A percentile compares a stretch with the other conserved stretches of the same genome.
Evolutionary conservation across 2,113 vertebrate species (phyloP).

Genomic region (Acanthisitta chloris): DNA sequence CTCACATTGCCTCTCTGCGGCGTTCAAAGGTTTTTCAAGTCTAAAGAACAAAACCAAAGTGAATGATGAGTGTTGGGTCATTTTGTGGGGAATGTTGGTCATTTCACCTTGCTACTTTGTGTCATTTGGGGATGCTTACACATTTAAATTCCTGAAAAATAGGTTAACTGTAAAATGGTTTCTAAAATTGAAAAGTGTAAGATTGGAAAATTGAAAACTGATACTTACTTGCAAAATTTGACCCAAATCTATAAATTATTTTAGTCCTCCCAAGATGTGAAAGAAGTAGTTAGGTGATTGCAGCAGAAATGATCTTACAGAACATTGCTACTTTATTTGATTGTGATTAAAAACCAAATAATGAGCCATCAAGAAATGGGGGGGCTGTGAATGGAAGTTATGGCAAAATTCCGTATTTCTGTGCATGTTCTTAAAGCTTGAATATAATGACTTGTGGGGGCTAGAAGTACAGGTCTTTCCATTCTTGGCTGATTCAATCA

Average conservation of each 20-base stretch:
- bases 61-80: not conserved
- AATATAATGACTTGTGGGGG: fast-evolving
- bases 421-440: not conserved
- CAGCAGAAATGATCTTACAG: not conserved
- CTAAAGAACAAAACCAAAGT: not conserved
- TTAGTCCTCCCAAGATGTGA: not conserved
- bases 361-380: not conserved
- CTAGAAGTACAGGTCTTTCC: not conserved
- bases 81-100: not conserved
- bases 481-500: not conserved
- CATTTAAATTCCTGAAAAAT: not conserved
- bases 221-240: not conserved
- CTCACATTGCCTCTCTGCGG: not conserved
- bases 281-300: not conserved
- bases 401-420: not conserved
- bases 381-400: not conserved
- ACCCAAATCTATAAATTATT: not conserved
- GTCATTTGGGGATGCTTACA: not conserved
- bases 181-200: not conserved
- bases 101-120: not conserved
- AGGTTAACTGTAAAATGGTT: not conserved
- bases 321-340: not conserved
- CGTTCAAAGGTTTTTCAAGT: not conserved
- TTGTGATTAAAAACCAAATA: not conserved
- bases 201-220: not conserved